Conservation (phyloP, 2,888 invertebrate genomes). For the Perizoma flavofasciatum region DNA sequence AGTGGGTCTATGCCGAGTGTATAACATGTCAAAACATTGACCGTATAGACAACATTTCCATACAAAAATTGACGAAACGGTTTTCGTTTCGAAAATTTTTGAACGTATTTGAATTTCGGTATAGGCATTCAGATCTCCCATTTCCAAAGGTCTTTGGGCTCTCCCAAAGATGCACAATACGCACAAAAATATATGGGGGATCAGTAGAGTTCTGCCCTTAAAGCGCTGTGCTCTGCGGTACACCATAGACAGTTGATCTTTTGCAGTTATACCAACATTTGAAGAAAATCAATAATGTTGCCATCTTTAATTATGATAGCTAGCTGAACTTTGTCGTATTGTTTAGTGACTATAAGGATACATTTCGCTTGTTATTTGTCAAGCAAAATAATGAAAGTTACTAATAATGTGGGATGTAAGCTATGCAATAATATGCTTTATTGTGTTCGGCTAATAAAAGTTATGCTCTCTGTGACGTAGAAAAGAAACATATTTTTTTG, state of each 20-base stretch:
- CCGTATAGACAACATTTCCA: too few species aligned
- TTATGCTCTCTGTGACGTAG: constrained; percentile 57
- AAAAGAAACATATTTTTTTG: constrained; percentile 75
- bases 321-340: constrained; percentile 62
- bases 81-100: too few species aligned
- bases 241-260: constrained; percentile 46
- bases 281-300: constrained; percentile 74
- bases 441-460: constrained; percentile 38
- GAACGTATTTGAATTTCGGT: too few species aligned
- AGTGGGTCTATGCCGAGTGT: too few species aligned
- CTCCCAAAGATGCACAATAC: too few species aligned
- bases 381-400: constrained; percentile 37
- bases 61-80: too few species aligned
- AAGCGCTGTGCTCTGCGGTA: not conserved
- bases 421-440: constrained; percentile 67
- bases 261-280: constrained; percentile 54
- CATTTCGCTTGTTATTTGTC: constrained; percentile 58
- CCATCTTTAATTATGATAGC: constrained; percentile 62
- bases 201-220: constrained; percentile 3
- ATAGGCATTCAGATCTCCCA: too few species aligned
- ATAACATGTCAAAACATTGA: too few species aligned
- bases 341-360: constrained; percentile 59
- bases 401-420: constrained; percentile 31
- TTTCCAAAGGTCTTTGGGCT: too few species aligned
- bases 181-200: too few species aligned